Percentiles rank a stretch among this genome's conserved stretches.
Conservation (phyloP, 2,113 vertebrate species). For the Rhabdornis inornatus region DNA sequence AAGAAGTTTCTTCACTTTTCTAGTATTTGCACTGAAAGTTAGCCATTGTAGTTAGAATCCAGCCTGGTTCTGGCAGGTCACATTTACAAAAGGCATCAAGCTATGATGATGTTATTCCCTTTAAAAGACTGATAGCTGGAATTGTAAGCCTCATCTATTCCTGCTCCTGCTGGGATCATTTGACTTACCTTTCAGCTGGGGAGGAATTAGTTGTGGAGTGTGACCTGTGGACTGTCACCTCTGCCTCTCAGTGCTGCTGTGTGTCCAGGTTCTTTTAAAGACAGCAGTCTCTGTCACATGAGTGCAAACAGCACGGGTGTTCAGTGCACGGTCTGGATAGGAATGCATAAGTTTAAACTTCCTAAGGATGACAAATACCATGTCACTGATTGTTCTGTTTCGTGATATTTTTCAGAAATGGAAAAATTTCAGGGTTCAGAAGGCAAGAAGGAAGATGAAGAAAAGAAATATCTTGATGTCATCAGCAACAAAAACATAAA, state of each 20-base stretch:
- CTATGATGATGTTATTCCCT: neutral
- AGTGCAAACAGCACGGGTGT: rapidly evolving
- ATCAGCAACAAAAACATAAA: conserved; percentile 99
- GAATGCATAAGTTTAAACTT: neutral
- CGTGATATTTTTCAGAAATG: conserved; percentile 83
- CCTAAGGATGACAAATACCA: neutral
- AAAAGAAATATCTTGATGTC: conserved; percentile 96
- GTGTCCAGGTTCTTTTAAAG: neutral
- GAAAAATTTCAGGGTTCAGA: conserved; percentile 92
- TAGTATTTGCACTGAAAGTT: neutral
- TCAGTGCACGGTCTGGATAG: neutral
- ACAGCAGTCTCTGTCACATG: rapidly evolving
- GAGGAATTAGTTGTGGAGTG: neutral
- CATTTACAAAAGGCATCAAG: neutral
- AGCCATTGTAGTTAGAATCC: neutral
- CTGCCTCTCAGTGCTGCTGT: neutral
- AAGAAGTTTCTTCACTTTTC: neutral
- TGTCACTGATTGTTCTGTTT: neutral
- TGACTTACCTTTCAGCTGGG: neutral
- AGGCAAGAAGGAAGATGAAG: conserved; percentile 89
- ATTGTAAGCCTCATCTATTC: neutral
- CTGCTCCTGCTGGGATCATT: neutral
- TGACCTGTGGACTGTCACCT: neutral
- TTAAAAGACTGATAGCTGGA: neutral
- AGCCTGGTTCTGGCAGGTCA: neutral